Evolutionary conservation across 2,797 vertebrate species (phyloP), one percentile per base, ranked within the genome.

Genomic region (Rhodeus uyekii): DNA sequence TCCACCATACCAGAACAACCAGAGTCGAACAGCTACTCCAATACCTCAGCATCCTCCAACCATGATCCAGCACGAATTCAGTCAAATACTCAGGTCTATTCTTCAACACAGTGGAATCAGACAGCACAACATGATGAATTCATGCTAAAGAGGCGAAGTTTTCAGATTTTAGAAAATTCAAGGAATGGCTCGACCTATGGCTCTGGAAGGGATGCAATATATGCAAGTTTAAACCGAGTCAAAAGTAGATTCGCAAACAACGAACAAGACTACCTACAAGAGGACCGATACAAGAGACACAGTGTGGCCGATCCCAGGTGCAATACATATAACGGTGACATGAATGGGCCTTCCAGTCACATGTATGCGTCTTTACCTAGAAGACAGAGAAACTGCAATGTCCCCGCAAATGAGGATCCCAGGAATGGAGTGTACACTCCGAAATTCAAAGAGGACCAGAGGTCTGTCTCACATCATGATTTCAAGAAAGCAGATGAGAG

Each of bases 1-100:
- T 92, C 96, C 74, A 93, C 95, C 36, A 92, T 97, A 86, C 95
- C 95, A 1, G 96, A 97, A 74, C 96, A 98, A 84, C 91, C 93
- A 44, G 97, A 98, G 88, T 94, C 91, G 10, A 96, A 92, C 78
- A 96, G 93, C 71, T 93, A 93, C 87, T 89, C 92, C 1, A 94
- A 95, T 69, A 92, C 91, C 85, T 95, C 95, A 36, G 94, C 95
- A 5, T 90, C 92, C 81, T 94, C 94, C 58, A 89, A 92, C 58
- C 93, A 92, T 29, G 93, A 94, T 69, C 88, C 90, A 58, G 90
- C 90, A 73, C 76, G 79, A 55, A 64, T 79, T 64, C 84, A 87
- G 27, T 84, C 88, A 48, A 71, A 77, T 32, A n/a, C 88, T 63
- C 73, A 84, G 58, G 91, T 91, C 78, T 91, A 93, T 81, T 89